These are phyloP conservation scores for Laspeyria flexula DNA, from an alignment of 2,888 invertebrate genomes.

Conservation along the genomic window DNA sequence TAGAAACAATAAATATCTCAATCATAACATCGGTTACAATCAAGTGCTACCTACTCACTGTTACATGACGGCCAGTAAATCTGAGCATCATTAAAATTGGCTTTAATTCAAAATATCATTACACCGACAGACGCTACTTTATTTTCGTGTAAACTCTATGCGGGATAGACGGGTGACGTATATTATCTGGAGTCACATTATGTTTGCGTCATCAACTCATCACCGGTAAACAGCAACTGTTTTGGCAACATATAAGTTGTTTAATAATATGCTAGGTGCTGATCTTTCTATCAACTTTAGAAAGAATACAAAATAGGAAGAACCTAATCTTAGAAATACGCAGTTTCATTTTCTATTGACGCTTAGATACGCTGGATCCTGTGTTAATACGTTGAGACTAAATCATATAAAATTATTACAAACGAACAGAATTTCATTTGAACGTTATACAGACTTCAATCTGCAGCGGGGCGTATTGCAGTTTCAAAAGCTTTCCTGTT, in stretches of 20 bases:
- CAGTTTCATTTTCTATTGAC: not conserved
- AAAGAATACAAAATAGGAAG: not conserved
- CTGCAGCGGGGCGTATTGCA: not conserved
- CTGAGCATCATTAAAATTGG: slow-evolving; percentile 30
- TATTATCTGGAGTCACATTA: slow-evolving; percentile 11
- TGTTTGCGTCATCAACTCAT: slow-evolving; percentile 23
- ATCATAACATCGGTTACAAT: slow-evolving; percentile 9
- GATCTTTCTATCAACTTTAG: not conserved
- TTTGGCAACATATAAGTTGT: slow-evolving; percentile 17
- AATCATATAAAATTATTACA: not conserved
- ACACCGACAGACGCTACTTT: slow-evolving; percentile 3
- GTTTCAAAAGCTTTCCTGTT: slow-evolving; percentile 18
- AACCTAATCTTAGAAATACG: not conserved
- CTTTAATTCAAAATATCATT: slow-evolving; percentile 26
- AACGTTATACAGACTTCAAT: not conserved
- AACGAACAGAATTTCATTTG: not conserved
- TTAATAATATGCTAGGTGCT: not conserved
- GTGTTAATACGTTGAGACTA: too few species aligned
- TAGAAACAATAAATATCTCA: not conserved
- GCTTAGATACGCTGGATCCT: too few species aligned
- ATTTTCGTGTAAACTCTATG: slow-evolving; percentile 17
- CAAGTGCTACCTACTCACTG: slow-evolving; percentile 4
- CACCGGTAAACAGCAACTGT: slow-evolving; percentile 19
- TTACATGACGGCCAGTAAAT: not conserved
- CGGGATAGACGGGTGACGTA: slow-evolving; percentile 22